phyloP scores from a whole-genome alignment of 2,797 vertebrate genomes.

The Gorsachius magnificus region DNA sequence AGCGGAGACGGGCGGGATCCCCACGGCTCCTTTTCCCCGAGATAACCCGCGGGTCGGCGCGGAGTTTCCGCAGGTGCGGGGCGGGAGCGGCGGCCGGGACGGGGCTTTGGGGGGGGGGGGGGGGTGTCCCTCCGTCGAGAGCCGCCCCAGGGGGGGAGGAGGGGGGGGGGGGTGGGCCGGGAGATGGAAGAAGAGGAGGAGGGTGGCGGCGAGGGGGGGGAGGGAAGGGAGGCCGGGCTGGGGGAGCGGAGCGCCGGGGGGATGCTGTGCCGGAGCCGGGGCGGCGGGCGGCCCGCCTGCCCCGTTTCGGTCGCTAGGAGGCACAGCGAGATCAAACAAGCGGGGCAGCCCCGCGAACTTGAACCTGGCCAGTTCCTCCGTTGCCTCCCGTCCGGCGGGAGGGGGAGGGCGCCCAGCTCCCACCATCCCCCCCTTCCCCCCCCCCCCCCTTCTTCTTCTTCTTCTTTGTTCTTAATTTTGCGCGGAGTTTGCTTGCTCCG shows the following conservation, averaged over 20 bases:
- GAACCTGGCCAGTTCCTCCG: conserved; percentile 78
- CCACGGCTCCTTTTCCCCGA: not conserved
- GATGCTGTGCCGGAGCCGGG: not conserved
- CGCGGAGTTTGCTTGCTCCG: conserved; percentile 22
- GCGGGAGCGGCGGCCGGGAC: not conserved
- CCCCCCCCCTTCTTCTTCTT: not conserved
- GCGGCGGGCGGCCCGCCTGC: not conserved
- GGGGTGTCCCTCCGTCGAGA: not conserved
- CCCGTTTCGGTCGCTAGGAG: conserved; percentile 86
- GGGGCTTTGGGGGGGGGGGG: not conserved
- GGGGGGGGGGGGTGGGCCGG: not conserved
- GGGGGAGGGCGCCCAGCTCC: not conserved
- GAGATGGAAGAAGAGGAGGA: not conserved
- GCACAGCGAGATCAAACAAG: conserved; percentile 94
- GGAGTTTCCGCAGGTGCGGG: not conserved
- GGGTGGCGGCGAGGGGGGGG: too few species aligned
- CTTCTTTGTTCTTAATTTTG: conserved; percentile 51
- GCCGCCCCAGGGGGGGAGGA: not conserved
- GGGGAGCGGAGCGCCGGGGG: not conserved
- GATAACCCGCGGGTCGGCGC: not conserved
- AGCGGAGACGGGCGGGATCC: not conserved
- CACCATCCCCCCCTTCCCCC: not conserved
- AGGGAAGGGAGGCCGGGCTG: not conserved
- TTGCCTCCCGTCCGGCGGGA: not conserved
- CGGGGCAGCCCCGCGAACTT: conserved; percentile 77